Base-by-base conservation (phyloP, 2,888 invertebrate genomes). In the Drosophila crucigera region DNA sequence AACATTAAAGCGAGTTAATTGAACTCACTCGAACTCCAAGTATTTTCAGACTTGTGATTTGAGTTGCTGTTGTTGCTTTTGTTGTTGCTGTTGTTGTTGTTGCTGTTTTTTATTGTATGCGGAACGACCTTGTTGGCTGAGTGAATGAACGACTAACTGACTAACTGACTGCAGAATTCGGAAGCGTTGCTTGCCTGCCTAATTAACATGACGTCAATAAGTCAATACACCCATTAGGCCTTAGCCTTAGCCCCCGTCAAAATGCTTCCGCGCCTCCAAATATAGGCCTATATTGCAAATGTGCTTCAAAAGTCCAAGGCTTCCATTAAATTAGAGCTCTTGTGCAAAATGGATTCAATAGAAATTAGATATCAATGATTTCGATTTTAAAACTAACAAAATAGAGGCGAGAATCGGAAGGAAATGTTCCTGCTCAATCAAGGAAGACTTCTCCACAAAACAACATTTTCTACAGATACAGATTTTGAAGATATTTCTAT, bases 121-220 rank as follows among this genome's bases (percentile, higher is more conserved):
- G 81, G 84, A 81, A 88, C 88, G 85, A 88, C 88, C 89, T 85
- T 87, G 85, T 67, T 80, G 71, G 74, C 64, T 74, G 56, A 68
- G 67, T 84, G 77, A 80, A 65, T 68, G 73, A 69, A 47, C 47
- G 47, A 47, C 47, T 80, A 65, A 73, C 43, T 54, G 64, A 60
- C 41, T 64, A 59, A 62, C 67, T 77, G 64, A 77, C 58, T 80
- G 75, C 69, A 65, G 73, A 66, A 68, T 82, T 80, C 82, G 80
- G 81, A 82, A 82, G 83, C 80, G 68, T 69, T 68, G 53, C 65
- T 73, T 52, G 54, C 30, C 54, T 60, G 71, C 62, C 73, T 74
- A 78, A 80, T 80, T 80, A 72, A 53, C 73, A 82, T 88, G 83
- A 75, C 78, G 86, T 83, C 89, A 78, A 81, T 69, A 76, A 83